phyloP scores from a whole-genome alignment of 2,888 invertebrate genomes.

The Caradrina clavipalpis region DNA sequence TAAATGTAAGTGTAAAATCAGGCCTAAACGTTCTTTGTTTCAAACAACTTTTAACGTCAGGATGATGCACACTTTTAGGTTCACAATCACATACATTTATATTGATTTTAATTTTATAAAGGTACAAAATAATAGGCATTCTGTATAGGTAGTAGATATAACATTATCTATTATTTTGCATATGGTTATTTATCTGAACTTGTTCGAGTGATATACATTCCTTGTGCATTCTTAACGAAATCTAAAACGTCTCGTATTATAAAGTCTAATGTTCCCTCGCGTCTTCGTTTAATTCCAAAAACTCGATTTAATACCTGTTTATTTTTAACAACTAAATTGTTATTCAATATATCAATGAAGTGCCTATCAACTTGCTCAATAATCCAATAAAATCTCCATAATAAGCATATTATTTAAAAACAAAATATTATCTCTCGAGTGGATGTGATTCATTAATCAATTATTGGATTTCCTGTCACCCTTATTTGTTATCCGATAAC shows the following conservation, averaged over 20 bases:
- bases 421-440: constrained; percentile 72
- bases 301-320: neutral
- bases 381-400: constrained; percentile 43
- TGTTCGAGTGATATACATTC: neutral
- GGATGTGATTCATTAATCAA: constrained; percentile 79
- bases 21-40: constrained; percentile 51
- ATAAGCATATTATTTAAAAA: constrained; percentile 57
- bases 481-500: constrained; percentile 83
- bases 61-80: constrained; percentile 5
- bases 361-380: constrained; percentile 4
- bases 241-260: neutral
- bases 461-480: constrained; percentile 78
- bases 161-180: neutral
- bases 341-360: neutral
- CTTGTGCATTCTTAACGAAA: neutral
- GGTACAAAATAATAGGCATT: neutral
- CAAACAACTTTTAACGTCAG: constrained; percentile 17
- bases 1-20: constrained; percentile 48
- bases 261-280: neutral
- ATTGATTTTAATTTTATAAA: constrained; percentile 1
- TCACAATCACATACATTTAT: neutral
- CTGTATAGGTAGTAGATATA: neutral
- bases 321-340: neutral
- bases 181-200: neutral
- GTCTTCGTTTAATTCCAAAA: neutral